Evolutionary conservation across 2,797 vertebrate species (phyloP).

Genomic region (Parotocinclus haroldoi): DNA sequence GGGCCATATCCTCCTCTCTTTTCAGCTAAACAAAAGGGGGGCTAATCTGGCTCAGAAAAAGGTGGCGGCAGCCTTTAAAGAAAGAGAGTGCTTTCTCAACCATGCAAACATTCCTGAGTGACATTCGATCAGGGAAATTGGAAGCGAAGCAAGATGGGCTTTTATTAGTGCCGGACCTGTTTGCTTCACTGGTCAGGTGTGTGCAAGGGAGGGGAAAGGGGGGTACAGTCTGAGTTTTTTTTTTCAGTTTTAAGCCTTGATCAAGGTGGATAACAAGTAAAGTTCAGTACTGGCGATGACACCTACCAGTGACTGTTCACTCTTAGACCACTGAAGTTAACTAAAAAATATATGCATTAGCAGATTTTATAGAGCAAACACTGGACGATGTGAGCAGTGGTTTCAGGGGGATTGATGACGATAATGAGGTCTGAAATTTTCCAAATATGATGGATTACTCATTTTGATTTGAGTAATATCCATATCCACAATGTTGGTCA

Average conservation of each 20-base stretch:
- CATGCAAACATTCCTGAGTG: constrained; percentile 77
- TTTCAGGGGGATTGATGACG: neutral
- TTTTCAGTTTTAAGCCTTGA: constrained; percentile 51
- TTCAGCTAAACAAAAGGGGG: constrained; percentile 32
- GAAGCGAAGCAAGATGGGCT: constrained; percentile 75
- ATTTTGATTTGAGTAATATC: constrained; percentile 4
- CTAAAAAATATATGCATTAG: no score
- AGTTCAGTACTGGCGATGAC: no score
- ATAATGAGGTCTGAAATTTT: neutral
- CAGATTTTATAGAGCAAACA: no score
- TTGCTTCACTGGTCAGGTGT: constrained; percentile 74
- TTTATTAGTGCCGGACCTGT: constrained; percentile 72
- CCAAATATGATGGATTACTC: constrained; percentile 8
- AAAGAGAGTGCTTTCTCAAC: constrained; percentile 50
- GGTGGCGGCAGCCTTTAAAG: constrained; percentile 61
- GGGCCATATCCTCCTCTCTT: constrained; percentile 25
- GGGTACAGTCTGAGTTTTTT: constrained; percentile 59
- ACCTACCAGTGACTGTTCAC: no score
- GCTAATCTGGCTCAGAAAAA: constrained; percentile 31
- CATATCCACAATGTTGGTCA: neutral
- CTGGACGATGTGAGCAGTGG: no score
- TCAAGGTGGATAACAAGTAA: constrained; percentile 67
- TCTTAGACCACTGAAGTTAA: no score
- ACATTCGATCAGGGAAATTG: constrained; percentile 79
- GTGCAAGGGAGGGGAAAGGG: constrained; percentile 60